Percentiles rank a stretch among this genome's conserved stretches.
These are phyloP conservation scores for Oegoconia quadripuncta DNA, from an alignment of 2,888 invertebrate species.

Conservation along the genomic window DNA sequence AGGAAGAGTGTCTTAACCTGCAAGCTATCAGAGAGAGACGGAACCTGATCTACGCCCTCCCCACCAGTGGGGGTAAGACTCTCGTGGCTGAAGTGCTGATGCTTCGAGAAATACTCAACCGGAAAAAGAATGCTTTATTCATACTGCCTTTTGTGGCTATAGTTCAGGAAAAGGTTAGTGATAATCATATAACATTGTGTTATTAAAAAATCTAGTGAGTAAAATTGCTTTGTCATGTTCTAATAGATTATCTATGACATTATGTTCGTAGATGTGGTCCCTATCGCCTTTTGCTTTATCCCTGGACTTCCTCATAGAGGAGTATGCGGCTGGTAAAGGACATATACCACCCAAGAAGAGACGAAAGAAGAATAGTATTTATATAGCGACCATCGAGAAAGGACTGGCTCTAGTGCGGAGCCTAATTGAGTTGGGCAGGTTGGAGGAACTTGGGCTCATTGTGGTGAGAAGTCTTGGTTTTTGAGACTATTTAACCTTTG, in stretches of 20 bases:
- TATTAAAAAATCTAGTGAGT: too few relatives aligned
- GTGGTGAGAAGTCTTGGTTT: too few relatives aligned
- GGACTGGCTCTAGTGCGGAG: conserved; percentile 91
- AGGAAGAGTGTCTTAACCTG: conserved; percentile 92
- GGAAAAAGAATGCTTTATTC: conserved; percentile 90
- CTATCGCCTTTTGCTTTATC: conserved; percentile 93
- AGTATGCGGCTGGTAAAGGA: conserved; percentile 96
- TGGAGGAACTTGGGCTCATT: conserved; percentile 88
- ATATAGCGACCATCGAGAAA: conserved; percentile 97
- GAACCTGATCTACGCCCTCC: conserved; percentile 95
- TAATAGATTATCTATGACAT: too few relatives aligned
- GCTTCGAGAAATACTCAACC: conserved; percentile 89
- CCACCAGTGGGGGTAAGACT: conserved; percentile 98
- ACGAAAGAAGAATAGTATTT: conserved; percentile 87
- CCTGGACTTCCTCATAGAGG: conserved; percentile 93
- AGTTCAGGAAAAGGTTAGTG: conserved; percentile 97
- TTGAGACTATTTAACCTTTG: too few relatives aligned
- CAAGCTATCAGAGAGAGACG: conserved; percentile 84
- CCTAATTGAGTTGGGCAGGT: conserved; percentile 86
- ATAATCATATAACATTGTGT: too few relatives aligned
- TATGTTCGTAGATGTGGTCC: conserved; percentile 89
- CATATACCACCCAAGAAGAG: conserved; percentile 90
- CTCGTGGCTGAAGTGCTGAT: conserved; percentile 97
- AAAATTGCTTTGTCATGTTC: too few relatives aligned
- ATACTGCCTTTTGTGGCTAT: conserved; percentile 97